Base-by-base conservation (phyloP, 2,797 vertebrate genomes). In the Monodelphis domestica region DNA sequence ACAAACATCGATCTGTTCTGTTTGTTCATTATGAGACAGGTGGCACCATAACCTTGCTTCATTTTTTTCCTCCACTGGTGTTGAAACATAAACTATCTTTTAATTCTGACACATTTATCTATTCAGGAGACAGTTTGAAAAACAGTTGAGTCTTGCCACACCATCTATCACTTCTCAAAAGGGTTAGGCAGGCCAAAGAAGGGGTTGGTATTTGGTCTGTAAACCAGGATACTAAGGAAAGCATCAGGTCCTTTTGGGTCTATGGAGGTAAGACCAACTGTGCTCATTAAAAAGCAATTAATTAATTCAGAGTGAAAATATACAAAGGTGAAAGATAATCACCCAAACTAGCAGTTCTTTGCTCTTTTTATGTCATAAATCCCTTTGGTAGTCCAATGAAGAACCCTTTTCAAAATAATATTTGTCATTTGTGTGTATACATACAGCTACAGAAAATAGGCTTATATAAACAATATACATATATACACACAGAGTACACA, bases 71-170 rank as follows among this genome's bases (percentile, higher is more conserved):
- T 54, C 91, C 55, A 88, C 93, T 94, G 56, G 96, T 93, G 84
- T 93, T 91, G 93, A 93, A 95, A 57, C 91, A 96, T 93, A 96
- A 97, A 94, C 94, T 95, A 88, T 95, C 91, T 96, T 96, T 97
- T 96, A 96, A 96, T 97, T 94, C 91, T 97, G 96, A 95, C 94
- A 96, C 30, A 11, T 92, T 95, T 97, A 97, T 96, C 92, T 87
- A 95, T 96, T 97, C 89, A 93, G 95, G 90, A 95, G 90, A 96
- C 87, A 93, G 91, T 94, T 91, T 94, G 89, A 95, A 93, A 95
- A 95, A 95, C 93, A 95, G 90, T 26, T 38, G 51, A 95, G 50
- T 84, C 91, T 95, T 88, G 92, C 53, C 88, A 57, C 53, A 87
- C 89, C 91, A 93, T 97, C 91, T 91, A 90, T 97, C 95, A 95